phyloP scores from a whole-genome alignment of 2,113 vertebrate species.

The Dipodomys stephensi region DNA sequence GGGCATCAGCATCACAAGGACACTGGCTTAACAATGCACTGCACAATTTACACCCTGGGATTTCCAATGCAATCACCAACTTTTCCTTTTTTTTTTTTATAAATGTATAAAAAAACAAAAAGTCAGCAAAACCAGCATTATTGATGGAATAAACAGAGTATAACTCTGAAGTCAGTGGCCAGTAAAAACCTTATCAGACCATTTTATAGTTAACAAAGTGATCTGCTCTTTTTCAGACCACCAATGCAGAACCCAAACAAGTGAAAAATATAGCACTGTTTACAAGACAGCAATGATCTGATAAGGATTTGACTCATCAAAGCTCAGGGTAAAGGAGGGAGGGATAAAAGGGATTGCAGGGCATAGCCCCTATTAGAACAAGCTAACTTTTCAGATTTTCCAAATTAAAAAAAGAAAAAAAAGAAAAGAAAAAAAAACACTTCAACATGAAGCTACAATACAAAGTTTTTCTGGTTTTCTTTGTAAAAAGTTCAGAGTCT shows the following conservation, averaged over 20 bases:
- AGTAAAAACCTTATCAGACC: slow-evolving; percentile 90
- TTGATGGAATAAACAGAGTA: slow-evolving; percentile 84
- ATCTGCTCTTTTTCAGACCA: slow-evolving; percentile 83
- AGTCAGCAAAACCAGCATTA: slow-evolving; percentile 88
- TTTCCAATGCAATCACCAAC: slow-evolving; percentile 85
- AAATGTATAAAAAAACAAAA: slow-evolving; percentile 83
- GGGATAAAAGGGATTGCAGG: slow-evolving; percentile 86
- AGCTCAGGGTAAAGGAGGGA: neutral
- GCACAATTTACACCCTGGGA: slow-evolving; percentile 87
- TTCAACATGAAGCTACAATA: slow-evolving; percentile 98
- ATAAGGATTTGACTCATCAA: slow-evolving; percentile 87
- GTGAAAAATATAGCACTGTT: slow-evolving; percentile 81
- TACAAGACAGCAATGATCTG: slow-evolving; percentile 87
- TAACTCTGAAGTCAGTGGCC: slow-evolving; percentile 84
- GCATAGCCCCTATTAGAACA: slow-evolving; percentile 93
- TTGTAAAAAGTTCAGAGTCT: slow-evolving; percentile 88
- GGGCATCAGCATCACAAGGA: slow-evolving; percentile 87
- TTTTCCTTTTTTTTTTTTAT: slow-evolving; percentile 79
- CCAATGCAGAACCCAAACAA: slow-evolving; percentile 78
- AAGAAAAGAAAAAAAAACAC: slow-evolving; percentile 84
- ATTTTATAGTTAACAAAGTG: slow-evolving; percentile 74
- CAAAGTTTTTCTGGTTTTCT: slow-evolving; percentile 86
- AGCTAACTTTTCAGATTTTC: slow-evolving; percentile 90
- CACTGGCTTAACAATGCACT: slow-evolving; percentile 87
- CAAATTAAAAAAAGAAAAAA: slow-evolving; percentile 82